Base-by-base conservation (phyloP, 2,888 invertebrate species). In the Pherbina coryleti region DNA sequence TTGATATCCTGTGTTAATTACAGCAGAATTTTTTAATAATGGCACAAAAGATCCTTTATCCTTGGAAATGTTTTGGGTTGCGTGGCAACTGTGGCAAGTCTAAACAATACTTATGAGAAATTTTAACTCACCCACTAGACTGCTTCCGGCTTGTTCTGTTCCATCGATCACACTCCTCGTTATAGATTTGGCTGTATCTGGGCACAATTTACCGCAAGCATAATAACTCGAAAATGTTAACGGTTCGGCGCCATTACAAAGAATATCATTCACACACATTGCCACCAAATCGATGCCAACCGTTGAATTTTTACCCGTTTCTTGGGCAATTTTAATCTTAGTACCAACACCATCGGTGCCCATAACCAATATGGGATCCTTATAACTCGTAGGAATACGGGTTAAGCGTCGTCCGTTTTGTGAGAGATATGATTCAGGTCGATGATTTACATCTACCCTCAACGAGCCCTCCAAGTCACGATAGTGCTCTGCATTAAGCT, bases 331-430 rank as follows among this genome's bases (percentile, higher is more conserved):
- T 94, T 96, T 96, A 11, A 99, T 92, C 89, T 99, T 99, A 0
- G 98, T 98, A 72, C 99, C 99, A 22, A 99, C 98, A n/a, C 99
- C 99, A 91, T 98, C 98, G 0, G 98, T 96, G 0, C 98, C 98
- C 60, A 98, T 93, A 0, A 99, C 96, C 0, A 99, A 91, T 31
- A 98, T 92, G 0, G 98, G 97, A 88, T 98, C 96, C 75, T 91
- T 91, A 83, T 88, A 92, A 0, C 80, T 84, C 0, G 90, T 88
- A 72, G 89, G 88, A 3, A 89, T 78, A 4, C 85, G 84, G 0
- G 85, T 88, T 7, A 89, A 90, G 86, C 85, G 87, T 83, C 64
- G 90, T 81, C 80, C 88, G 79, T 78, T 79, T 44, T 67, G 84
- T 74, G 81, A 87, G 79, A 67, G 82, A 82, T 85, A 82, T 64